Base-by-base conservation (phyloP, 2,888 invertebrate genomes). In the Gymnocheta viridis region DNA sequence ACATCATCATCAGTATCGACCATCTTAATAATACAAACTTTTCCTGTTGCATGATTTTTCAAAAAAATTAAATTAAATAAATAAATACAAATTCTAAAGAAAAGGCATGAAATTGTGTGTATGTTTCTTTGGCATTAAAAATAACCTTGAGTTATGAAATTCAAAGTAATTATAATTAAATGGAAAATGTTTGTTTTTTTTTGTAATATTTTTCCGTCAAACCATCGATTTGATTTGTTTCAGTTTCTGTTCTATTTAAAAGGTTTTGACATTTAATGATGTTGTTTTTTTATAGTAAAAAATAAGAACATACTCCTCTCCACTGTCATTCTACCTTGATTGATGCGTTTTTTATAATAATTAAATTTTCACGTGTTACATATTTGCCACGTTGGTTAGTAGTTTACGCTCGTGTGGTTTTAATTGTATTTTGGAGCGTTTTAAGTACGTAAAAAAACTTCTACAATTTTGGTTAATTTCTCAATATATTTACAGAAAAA, bases 351-450 rank as follows among this genome's bases (percentile, higher is more conserved):
- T 82, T 78, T 58, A 17, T 35, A 77, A 67, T 54, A 17, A 51
- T 60, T 32, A 10, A 22, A 56, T 60, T 58, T 62, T 29, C 41
- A 66, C 56, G 38, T 66, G 66, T 47, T 60, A 47, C 24, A 29
- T 44, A 49, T 69, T 62, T 66, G 60, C 22, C 7, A 69, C 19
- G 49, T 66, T 38, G 69, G 22, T 62, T 70, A 47, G 51, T 87
- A 87, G n/a, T 87, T 87, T 87, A 86, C 87, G 89, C 88, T 90
- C 88, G 88, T 88, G 88, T 86, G 88, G 82, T 86, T 88, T 51
- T 44, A 41, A 67, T 85, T 85, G 82, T 58, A 58, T 54, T 32
- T 14, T 72, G 41, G 0, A 19, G 82, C 69, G 85, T 81, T 58
- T 35, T 17, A 81, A 32, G 69, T 24, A n/a, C 22, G 3, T 9